These are phyloP conservation scores for Phrynosoma platyrhinos DNA, from an alignment of 2,113 vertebrate species.

Conservation along the genomic window DNA sequence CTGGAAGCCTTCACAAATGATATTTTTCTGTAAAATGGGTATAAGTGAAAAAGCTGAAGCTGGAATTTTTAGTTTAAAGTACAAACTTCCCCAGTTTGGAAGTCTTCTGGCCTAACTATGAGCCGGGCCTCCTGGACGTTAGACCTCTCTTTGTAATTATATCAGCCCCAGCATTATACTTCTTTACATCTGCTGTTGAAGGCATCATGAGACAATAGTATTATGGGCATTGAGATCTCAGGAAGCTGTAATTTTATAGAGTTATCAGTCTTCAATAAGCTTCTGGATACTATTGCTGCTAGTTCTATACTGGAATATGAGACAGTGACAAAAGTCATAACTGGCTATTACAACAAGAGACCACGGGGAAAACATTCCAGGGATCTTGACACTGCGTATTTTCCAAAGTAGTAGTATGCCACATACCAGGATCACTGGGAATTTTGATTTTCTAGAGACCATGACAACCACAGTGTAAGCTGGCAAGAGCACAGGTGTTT, in stretches of 20 bases:
- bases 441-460: not conserved
- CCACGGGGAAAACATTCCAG: not conserved
- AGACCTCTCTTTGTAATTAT: not conserved
- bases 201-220: not conserved
- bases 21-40: not conserved
- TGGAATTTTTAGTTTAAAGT: slow-evolving; percentile 4
- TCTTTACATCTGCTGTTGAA: not conserved
- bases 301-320: not conserved
- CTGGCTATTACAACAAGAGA: not conserved
- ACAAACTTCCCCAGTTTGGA: slow-evolving; percentile 36
- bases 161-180: not conserved
- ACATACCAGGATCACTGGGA: not conserved
- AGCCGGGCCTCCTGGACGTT: not conserved
- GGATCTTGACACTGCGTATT: not conserved
- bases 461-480: not conserved
- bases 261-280: too few relatives aligned
- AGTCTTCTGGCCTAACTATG: not conserved
- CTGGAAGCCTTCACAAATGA: slow-evolving; percentile 17
- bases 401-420: not conserved
- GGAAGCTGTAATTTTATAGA: not conserved
- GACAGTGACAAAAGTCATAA: not conserved
- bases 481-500: not conserved
- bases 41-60: slow-evolving; percentile 16
- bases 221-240: not conserved
- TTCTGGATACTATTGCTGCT: too few relatives aligned